Percentiles rank a stretch among this genome's conserved stretches.
Evolutionary conservation across 2,113 vertebrate species (phyloP).

Genomic region (Cisticola juncidis): DNA sequence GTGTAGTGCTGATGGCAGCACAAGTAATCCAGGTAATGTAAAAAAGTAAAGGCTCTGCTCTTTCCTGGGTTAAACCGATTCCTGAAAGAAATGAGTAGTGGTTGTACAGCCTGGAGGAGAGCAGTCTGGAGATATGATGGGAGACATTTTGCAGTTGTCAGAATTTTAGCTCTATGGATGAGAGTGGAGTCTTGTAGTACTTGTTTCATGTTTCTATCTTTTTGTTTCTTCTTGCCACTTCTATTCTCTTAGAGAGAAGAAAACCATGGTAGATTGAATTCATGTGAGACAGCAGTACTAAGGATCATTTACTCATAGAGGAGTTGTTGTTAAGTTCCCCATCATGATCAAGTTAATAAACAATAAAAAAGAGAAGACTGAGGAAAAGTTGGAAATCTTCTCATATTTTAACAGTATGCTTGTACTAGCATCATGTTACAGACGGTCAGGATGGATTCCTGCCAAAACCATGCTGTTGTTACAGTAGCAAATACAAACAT

Average conservation of each 20-base stretch:
- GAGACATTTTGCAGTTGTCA: not conserved
- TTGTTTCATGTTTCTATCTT: not conserved
- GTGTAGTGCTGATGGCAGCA: not conserved
- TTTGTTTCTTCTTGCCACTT: not conserved
- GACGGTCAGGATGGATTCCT: not conserved
- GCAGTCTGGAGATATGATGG: not conserved
- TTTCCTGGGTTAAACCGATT: not conserved
- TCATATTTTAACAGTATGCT: accelerated
- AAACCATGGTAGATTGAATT: not conserved
- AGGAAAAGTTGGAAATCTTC: not conserved
- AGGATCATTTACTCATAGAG: not conserved
- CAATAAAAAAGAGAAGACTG: not conserved
- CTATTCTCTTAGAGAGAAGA: not conserved
- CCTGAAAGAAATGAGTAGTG: not conserved
- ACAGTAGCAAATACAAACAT: not conserved
- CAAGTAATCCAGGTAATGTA: not conserved
- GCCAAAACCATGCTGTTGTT: not conserved
- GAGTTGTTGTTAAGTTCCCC: not conserved
- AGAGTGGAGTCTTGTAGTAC: not conserved
- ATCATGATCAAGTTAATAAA: not conserved
- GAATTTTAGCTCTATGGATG: not conserved
- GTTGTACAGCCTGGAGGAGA: not conserved
- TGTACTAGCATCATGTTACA: not conserved
- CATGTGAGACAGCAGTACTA: not conserved
- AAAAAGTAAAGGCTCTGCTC: not conserved